These are phyloP conservation scores for Picathartes gymnocephalus DNA, from an alignment of 2,113 vertebrate species.

Conservation along the genomic window DNA sequence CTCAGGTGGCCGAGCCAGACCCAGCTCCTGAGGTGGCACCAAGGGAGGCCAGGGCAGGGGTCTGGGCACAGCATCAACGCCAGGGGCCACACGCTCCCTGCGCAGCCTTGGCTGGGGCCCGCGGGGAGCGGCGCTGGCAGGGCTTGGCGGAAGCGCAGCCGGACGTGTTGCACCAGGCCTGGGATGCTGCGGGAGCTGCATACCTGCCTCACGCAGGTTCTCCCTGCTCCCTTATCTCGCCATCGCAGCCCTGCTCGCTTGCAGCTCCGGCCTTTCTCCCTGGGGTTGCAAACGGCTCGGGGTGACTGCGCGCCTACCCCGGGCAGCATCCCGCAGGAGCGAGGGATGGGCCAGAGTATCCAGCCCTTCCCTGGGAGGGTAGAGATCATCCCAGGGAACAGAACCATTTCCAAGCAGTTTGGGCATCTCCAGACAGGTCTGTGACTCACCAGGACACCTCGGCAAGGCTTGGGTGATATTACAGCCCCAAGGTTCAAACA, in stretches of 20 bases:
- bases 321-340: neutral
- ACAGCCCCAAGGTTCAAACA: neutral
- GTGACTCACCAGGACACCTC: constrained; percentile 40
- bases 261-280: neutral
- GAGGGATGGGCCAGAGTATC: neutral
- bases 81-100: neutral
- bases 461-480: neutral
- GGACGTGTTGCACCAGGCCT: constrained; percentile 54
- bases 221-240: constrained; percentile 1
- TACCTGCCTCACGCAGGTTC: neutral
- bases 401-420: constrained; percentile 21
- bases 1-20: fast-evolving
- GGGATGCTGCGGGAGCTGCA: neutral
- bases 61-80: fast-evolving
- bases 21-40: fast-evolving
- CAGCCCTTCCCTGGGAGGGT: neutral
- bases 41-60: neutral
- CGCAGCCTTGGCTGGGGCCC: neutral
- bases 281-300: neutral
- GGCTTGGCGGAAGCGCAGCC: neutral
- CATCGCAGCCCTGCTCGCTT: neutral
- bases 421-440: constrained; percentile 67
- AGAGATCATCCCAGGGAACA: neutral
- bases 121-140: neutral
- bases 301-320: neutral